phyloP scores from a whole-genome alignment of 1,140 invertebrate genomes.

The Zaprionus capensis region DNA sequence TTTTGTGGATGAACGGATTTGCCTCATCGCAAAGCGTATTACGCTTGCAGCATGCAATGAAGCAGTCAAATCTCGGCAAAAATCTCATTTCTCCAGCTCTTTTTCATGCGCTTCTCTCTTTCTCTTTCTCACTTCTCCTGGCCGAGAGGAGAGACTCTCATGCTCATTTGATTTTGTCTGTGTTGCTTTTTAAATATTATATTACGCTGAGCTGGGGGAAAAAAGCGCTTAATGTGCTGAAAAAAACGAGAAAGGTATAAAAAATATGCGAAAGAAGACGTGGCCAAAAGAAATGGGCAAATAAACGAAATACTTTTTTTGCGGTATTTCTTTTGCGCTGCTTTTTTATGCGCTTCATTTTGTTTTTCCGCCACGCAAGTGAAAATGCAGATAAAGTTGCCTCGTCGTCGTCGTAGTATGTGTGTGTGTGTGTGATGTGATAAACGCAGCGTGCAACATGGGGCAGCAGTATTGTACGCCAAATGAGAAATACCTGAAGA shows the following conservation, averaged over 20 bases:
- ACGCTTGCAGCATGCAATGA: slow-evolving; percentile 42
- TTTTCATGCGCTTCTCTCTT: slow-evolving; percentile 39
- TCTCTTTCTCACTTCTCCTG: slow-evolving; percentile 9
- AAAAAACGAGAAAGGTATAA: slow-evolving; percentile 3
- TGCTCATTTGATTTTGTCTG: slow-evolving; percentile 56
- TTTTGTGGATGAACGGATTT: not conserved
- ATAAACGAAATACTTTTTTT: slow-evolving; percentile 37
- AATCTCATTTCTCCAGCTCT: slow-evolving; percentile 42
- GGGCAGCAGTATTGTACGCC: not conserved
- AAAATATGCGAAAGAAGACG: slow-evolving; percentile 7
- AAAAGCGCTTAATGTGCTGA: slow-evolving; percentile 51
- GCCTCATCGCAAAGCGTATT: not conserved
- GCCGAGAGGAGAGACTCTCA: not conserved
- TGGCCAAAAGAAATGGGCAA: slow-evolving; percentile 3
- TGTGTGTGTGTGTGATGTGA: not conserved
- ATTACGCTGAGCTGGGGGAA: slow-evolving; percentile 20
- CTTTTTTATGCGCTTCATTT: slow-evolving; percentile 28
- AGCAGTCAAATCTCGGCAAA: slow-evolving; percentile 57
- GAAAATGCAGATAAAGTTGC: slow-evolving; percentile 47
- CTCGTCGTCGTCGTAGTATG: not conserved
- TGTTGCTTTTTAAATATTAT: slow-evolving; percentile 44
- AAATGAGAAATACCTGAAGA: slow-evolving; percentile 10
- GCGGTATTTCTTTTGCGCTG: slow-evolving; percentile 34
- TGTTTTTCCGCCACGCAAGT: slow-evolving; percentile 39
- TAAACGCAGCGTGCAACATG: slow-evolving; percentile 4